phyloP scores from a whole-genome alignment of 2,797 vertebrate genomes.

The Sparus aurata region DNA sequence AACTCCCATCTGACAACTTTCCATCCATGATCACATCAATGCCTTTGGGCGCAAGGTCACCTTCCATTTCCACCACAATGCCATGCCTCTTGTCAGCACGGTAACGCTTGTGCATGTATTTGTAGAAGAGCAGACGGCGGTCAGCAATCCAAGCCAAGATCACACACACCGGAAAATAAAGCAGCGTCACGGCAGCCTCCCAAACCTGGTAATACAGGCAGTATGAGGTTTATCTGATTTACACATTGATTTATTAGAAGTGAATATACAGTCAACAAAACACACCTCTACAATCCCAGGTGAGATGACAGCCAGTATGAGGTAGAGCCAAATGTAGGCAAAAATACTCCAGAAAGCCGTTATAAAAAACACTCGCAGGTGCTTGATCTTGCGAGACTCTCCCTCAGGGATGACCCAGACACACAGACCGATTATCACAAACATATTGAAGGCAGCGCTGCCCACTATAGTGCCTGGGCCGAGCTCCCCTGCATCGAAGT shows the following conservation, averaged over 20 bases:
- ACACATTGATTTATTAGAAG: constrained; percentile 3
- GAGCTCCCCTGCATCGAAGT: constrained; percentile 92
- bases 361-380: constrained; percentile 94
- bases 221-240: neutral
- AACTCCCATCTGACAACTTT: constrained; percentile 79
- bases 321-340: constrained; percentile 96
- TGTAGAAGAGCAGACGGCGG: constrained; percentile 94
- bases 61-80: constrained; percentile 95
- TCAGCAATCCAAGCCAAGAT: constrained; percentile 96
- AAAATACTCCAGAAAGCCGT: constrained; percentile 96
- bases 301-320: constrained; percentile 94
- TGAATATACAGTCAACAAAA: neutral
- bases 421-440: constrained; percentile 94
- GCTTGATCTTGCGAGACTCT: constrained; percentile 93
- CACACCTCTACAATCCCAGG: constrained; percentile 90
- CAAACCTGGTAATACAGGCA: constrained; percentile 85
- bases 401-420: constrained; percentile 92
- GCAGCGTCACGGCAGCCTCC: constrained; percentile 92
- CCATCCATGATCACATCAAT: constrained; percentile 90
- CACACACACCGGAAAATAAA: constrained; percentile 96
- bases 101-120: constrained; percentile 94
- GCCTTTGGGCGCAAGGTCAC: constrained; percentile 87
- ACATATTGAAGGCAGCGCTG: constrained; percentile 98
- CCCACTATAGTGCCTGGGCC: constrained; percentile 96
- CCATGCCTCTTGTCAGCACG: constrained; percentile 94